phyloP scores from a whole-genome alignment of 2,888 invertebrate species.

The Neoscelio sp. region DNA sequence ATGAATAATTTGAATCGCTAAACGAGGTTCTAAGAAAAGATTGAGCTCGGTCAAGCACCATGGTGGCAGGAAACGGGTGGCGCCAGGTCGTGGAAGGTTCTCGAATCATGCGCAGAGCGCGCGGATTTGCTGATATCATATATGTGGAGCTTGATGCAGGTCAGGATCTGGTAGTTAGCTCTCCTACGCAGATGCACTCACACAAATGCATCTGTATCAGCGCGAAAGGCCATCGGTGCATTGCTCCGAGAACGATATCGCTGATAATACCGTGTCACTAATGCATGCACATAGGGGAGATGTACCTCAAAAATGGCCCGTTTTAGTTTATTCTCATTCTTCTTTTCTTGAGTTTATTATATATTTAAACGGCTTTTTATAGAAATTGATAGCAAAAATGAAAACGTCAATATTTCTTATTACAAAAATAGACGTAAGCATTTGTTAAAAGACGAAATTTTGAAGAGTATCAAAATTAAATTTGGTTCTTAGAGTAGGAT shows the following conservation, averaged over 20 bases:
- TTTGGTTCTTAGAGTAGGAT: too few species aligned
- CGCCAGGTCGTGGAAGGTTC: conserved; percentile 67
- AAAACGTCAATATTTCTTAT: too few species aligned
- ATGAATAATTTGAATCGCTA: conserved; percentile 50
- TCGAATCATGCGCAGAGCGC: conserved; percentile 67
- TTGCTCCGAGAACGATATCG: conserved; percentile 69
- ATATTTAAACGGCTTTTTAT: too few species aligned
- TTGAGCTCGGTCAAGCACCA: conserved; percentile 63
- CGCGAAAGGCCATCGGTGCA: conserved; percentile 68
- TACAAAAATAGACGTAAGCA: too few species aligned
- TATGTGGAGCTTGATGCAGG: conserved; percentile 67
- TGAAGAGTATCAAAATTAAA: too few species aligned
- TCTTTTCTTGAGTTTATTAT: background rate
- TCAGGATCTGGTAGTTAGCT: conserved; percentile 69
- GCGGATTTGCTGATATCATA: conserved; percentile 63
- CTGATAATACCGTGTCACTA: conserved; percentile 67
- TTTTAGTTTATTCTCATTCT: background rate
- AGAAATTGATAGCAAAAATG: too few species aligned
- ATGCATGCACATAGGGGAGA: conserved; percentile 51
- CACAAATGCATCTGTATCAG: conserved; percentile 62
- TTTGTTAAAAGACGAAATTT: too few species aligned
- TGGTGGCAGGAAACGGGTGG: conserved; percentile 60
- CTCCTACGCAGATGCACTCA: conserved; percentile 70
- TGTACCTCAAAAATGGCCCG: conserved; percentile 37
- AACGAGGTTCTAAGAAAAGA: conserved; percentile 58